Evolutionary conservation across 2,797 vertebrate genomes (phyloP), one percentile per base, ranked within the genome.

Genomic region (Vultur gryphus): DNA sequence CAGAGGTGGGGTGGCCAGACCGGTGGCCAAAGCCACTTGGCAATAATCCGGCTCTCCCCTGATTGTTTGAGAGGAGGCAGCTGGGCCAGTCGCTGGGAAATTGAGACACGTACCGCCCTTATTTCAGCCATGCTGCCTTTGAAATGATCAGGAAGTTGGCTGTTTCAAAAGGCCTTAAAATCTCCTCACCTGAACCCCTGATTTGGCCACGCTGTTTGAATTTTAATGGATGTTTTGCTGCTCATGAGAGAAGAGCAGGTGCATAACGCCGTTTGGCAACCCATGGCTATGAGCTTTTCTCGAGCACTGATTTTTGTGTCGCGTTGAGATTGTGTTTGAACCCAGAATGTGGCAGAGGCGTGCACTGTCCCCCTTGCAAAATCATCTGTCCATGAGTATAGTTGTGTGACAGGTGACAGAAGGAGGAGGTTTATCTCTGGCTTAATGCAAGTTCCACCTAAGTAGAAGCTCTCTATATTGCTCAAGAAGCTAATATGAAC

Each of bases 361-460:
- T 91, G 90, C 41, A 1, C 75, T 84, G 31, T 70, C 29, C 48
- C 59, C 69, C 72, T 93, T 94, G 81, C 92, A 89, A 89, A 94
- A 84, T 41, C 82, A 44, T 23, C 78, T 69, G 17, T 44, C 48
- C 1, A 0, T 70, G 29, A 80, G 48, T 70, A 31, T 85, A 81
- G 75, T 9, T 95, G 19, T 44, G 77, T 96, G 93, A 80, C 77
- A 92, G 90, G 58, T 93, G 93, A 89, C 92, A 90, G 65, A 26
- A 84, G 62, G 66, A 87, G 78, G 59, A 78, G 79, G 48, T 85
- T 66, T 72, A 62, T 29, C 76, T 79, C 62, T 84, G 62, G 48
- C 62, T 88, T 84, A 95, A 88, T 84, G 77, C 58, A 54, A 86
- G 31, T 93, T 94, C 85, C 73, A 88, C 93, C 76, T 88, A 73